Evolutionary conservation across 2,113 vertebrate species (phyloP), one percentile per base, ranked within the genome.

Genomic region (Macrotus californicus): DNA sequence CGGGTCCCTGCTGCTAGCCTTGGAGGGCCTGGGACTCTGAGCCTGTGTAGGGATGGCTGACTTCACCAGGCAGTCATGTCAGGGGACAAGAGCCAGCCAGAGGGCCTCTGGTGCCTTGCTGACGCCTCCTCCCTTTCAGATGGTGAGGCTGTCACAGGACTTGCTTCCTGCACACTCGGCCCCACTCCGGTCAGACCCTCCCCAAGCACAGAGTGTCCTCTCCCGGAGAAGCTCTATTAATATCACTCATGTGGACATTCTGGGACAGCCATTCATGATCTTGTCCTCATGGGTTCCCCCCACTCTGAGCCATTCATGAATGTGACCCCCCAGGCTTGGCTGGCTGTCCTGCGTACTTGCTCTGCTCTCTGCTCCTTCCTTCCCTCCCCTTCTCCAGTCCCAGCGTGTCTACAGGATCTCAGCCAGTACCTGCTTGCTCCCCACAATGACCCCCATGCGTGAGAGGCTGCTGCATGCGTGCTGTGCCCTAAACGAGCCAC

Each of bases 151-250:
- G 82, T 96, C 95, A 91, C 16, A 1, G 93, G 64, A 66, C 73
- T n/a, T 41, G 18, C 50, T 73, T 66, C 50, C 5, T 0, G 21
- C 12, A 67, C 64, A 41, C 34, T 18, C 13, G 0, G 54, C 39
- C 89, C 70, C 24, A 56, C 5, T 39, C 77, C 69, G 16, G 39
- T 34, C 18, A 26, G 21, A 66, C 59, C 34, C 31, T 66, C n/a
- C 64, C 86, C 3, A 2, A 43, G 94, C 79, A 95, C 94, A 64
- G 26, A 11, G 84, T 19, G 87, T 97, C 79, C 93, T 73, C 69
- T 94, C 10, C 59, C 6, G 4, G 5, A 50, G n/a, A 10, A 11
- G 67, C 67, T 95, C 95, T 96, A 93, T 94, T 93, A 94, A 97
- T 96, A 97, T 13, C 67, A 39, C 72, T 92, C 92, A 70, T n/a